A percentile compares a stretch with the other conserved stretches of the same genome.
Conservation (phyloP, 2,888 invertebrate genomes). For the Drosophila prostipennis region DNA sequence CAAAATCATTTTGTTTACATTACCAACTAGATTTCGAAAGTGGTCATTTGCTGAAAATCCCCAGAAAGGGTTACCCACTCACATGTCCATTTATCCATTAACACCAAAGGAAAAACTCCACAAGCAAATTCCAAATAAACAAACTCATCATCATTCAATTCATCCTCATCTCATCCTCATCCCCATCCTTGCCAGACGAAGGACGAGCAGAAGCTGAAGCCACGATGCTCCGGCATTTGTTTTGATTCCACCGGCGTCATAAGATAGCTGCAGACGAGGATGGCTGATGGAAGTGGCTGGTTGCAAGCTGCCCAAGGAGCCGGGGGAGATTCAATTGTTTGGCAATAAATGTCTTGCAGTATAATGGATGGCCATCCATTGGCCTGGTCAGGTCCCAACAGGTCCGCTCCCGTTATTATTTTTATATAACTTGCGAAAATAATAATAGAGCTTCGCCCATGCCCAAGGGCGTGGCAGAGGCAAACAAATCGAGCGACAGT, state of each 20-base stretch:
- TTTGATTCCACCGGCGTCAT: conserved; percentile 78
- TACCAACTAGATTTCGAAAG: conserved; percentile 33
- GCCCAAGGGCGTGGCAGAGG: conserved; percentile 37
- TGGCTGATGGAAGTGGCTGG: conserved; percentile 79
- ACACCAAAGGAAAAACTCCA: conserved; percentile 72
- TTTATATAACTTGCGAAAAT: conserved; percentile 81
- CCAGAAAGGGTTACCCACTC: conserved; percentile 32
- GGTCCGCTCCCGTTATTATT: conserved; percentile 68
- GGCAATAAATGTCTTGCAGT: conserved; percentile 81
- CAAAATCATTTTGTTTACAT: conserved; percentile 31
- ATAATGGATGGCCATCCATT: conserved; percentile 76
- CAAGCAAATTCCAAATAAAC: conserved; percentile 78
- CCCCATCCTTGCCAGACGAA: conserved; percentile 2
- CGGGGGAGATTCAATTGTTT: conserved; percentile 73
- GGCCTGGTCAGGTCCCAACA: conserved; percentile 31
- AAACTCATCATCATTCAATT: conserved; percentile 63
- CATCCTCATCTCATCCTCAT: conserved; percentile 1
- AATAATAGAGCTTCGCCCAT: conserved; percentile 67
- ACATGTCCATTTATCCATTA: conserved; percentile 69
- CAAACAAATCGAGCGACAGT: conserved; percentile 66
- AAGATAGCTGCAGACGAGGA: conserved; percentile 65
- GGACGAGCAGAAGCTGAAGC: conserved; percentile 34
- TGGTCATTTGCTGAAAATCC: conserved; percentile 21
- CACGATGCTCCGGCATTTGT: conserved; percentile 56
- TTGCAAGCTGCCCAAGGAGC: conserved; percentile 65